Conservation (phyloP, 30 jellyfish, hydroid and myxozoan genomes). For the Clytia hemisphaerica region DNA sequence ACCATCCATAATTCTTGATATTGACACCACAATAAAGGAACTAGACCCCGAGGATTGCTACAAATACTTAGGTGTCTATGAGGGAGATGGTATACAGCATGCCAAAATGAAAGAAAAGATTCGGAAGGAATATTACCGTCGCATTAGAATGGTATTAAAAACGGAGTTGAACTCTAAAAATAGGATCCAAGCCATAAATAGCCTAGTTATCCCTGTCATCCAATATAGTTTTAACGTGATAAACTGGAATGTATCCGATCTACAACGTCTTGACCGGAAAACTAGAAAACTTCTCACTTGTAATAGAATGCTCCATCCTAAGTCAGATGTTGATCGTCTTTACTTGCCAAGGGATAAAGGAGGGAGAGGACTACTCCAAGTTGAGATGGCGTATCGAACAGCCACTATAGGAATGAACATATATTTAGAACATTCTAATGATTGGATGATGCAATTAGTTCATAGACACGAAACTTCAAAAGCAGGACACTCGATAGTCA, state of each 20-base stretch:
- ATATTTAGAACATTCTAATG: constrained; percentile 2
- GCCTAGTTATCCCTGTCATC: constrained; percentile 22
- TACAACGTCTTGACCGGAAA: constrained; percentile 1
- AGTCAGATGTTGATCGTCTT: constrained; percentile 24
- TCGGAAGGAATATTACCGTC: constrained; percentile 14
- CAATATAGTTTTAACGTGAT: constrained; percentile 18
- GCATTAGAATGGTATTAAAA: constrained; percentile 10
- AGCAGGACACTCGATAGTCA: too few relatives aligned
- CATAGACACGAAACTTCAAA: constrained; percentile 3
- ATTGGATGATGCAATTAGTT: constrained; percentile 14
- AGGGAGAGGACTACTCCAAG: constrained; percentile 19
- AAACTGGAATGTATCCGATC: constrained; percentile 9
- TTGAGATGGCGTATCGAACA: constrained; percentile 11
- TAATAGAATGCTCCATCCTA: constrained; percentile 28
- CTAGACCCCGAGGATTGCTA: constrained; percentile 19
- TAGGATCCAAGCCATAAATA: constrained; percentile 17
- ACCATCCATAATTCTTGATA: background rate
- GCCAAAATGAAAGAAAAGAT: constrained; percentile 20
- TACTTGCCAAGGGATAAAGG: constrained; percentile 19
- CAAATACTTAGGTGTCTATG: constrained; percentile 25
- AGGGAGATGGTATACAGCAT: constrained; percentile 23
- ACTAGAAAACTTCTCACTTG: constrained; percentile 1
- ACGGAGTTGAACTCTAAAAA: too few relatives aligned
- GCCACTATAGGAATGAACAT: background rate
- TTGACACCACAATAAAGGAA: background rate